A percentile compares a stretch with the other conserved stretches of the same genome.
Evolutionary conservation across 2,797 vertebrate genomes (phyloP).

Genomic region (Hafferia zeledoni): DNA sequence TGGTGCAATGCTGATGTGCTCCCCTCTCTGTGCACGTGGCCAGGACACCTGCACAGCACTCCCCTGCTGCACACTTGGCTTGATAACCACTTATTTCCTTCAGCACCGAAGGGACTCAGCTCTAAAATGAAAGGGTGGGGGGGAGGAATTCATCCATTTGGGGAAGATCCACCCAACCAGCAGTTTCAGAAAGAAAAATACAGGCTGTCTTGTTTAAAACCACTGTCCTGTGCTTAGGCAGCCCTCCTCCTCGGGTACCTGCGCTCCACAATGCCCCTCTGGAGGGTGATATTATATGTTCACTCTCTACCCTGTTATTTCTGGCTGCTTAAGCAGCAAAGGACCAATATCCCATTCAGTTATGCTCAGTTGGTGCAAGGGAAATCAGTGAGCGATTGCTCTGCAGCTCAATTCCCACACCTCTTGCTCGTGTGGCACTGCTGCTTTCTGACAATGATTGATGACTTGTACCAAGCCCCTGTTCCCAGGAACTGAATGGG

Average conservation of each 20-base stretch:
- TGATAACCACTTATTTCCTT: neutral
- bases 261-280: neutral
- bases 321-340: constrained; percentile 51
- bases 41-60: neutral
- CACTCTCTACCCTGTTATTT: constrained; percentile 27
- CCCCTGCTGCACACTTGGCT: neutral
- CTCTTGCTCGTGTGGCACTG: neutral
- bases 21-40: fast-evolving
- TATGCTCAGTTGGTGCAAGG: neutral
- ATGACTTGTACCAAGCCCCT: neutral
- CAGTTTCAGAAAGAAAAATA: constrained; percentile 2
- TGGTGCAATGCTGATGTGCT: fast-evolving
- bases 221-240: neutral
- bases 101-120: neutral
- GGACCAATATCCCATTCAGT: neutral
- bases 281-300: neutral
- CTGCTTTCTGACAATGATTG: constrained; percentile 23
- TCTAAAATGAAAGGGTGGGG: neutral
- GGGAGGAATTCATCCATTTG: neutral
- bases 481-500: neutral
- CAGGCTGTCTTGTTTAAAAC: neutral
- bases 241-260: neutral
- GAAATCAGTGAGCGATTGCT: neutral
- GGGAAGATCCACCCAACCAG: neutral
- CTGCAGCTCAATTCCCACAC: neutral